Conservation (phyloP, 2,113 vertebrate species). For the Saguinus imperator region DNA sequence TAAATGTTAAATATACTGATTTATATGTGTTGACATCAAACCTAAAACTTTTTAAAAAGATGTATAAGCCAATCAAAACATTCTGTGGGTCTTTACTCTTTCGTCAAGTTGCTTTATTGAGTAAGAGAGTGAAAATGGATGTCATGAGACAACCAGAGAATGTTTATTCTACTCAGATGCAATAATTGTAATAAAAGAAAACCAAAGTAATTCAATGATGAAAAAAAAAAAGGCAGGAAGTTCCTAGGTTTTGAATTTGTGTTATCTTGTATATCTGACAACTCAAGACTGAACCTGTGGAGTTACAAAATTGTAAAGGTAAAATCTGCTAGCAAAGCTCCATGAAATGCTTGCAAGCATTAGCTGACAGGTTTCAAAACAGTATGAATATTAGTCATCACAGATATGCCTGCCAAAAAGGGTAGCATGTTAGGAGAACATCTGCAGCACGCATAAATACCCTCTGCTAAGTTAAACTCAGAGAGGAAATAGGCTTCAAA, state of each 20-base stretch:
- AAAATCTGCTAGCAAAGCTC: constrained; percentile 33
- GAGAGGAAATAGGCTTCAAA: constrained; percentile 45
- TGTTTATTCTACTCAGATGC: background rate
- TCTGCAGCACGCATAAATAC: background rate
- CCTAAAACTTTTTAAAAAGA: background rate
- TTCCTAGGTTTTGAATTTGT: background rate
- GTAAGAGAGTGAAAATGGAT: background rate
- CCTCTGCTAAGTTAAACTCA: background rate
- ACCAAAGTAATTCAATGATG: background rate
- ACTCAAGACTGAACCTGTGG: background rate
- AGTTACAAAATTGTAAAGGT: constrained; percentile 16
- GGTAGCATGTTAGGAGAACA: constrained; percentile 22
- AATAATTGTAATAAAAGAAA: background rate
- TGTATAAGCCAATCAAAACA: background rate
- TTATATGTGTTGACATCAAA: background rate
- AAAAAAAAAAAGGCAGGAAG: background rate
- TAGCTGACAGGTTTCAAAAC: constrained; percentile 60
- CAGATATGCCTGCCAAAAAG: constrained; percentile 34
- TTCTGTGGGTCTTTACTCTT: background rate
- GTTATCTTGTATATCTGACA: constrained; percentile 14
- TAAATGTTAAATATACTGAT: background rate
- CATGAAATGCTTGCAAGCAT: background rate
- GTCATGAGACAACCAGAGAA: background rate
- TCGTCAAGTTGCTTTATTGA: background rate
- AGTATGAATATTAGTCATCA: constrained; percentile 57